Base-by-base conservation (phyloP, 2,888 invertebrate species). In the Tetropium fuscum region DNA sequence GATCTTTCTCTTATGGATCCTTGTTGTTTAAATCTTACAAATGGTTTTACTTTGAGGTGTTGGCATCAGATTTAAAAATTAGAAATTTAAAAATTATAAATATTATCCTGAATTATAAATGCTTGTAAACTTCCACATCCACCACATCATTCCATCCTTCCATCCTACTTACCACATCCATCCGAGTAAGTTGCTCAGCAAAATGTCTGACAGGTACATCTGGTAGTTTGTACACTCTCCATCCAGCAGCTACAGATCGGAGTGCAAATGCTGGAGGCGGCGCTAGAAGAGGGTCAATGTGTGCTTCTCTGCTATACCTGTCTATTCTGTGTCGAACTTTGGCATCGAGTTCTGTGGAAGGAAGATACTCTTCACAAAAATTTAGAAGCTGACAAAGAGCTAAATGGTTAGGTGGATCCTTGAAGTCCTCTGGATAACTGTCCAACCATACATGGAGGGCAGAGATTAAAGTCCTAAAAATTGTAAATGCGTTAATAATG, bases 391-490 rank as follows among this genome's bases (percentile, higher is more conserved):
- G 89, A 65, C 89, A 87, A 74, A 98, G 88, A 73, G 91, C 88
- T 45, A 90, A 86, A 80, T 93, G 92, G 75, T 88, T 87, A 44
- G 94, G 93, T 30, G 91, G 86, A 70, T 93, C 91, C 62, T 90
- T 88, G 82, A 94, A 93, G 83, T 99, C 99, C 82, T 98, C 97
- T 32, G 97, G 95, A 82, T 97, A 98, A 58, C 94, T 93, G 83
- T 98, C 98, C 78, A 99, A 83, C 99, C 99, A 99, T 38, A 98
- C 96, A 79, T 96, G 95, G 69, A 98, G 87, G 63, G 94, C 93
- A 70, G 94, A 92, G 73, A 95, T 89, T 80, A 96, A 87, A 66
- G 94, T 94, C 83, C 92, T 93, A 78, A 66, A 84, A 81, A 45
- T 41, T 47, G 20, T 5, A 18, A 8, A 18, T 18, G 16, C 13